A percentile compares a stretch with the other conserved stretches of the same genome.
Evolutionary conservation across 1,140 invertebrate genomes (phyloP).

Genomic region (Vanessa atalanta): DNA sequence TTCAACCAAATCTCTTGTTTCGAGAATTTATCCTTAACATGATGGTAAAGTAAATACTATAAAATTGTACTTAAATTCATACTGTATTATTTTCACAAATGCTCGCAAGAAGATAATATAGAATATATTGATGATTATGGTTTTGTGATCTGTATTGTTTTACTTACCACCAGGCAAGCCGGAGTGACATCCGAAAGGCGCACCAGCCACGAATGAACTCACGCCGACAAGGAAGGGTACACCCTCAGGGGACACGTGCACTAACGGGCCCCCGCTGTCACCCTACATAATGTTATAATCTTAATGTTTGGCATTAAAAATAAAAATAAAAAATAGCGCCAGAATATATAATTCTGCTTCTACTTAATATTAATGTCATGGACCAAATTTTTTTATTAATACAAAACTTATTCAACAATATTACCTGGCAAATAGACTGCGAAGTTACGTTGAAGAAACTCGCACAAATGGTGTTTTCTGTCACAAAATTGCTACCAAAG

Average conservation of each 20-base stretch:
- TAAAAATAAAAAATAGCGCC: no score
- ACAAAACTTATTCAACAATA: not conserved
- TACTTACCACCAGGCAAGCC: constrained; percentile 75
- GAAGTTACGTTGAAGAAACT: constrained; percentile 64
- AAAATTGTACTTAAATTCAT: no score
- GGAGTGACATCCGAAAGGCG: constrained; percentile 76
- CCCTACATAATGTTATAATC: constrained; percentile 52
- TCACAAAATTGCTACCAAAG: constrained; percentile 51
- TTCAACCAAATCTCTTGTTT: no score
- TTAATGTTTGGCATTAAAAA: not conserved
- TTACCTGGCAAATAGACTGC: constrained; percentile 67
- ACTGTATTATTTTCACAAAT: no score
- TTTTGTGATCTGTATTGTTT: no score
- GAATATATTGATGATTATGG: no score
- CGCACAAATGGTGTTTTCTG: constrained; percentile 56
- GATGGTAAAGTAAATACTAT: no score
- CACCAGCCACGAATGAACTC: constrained; percentile 78
- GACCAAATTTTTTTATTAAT: no score
- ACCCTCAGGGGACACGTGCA: constrained; percentile 56
- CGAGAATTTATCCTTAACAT: no score
- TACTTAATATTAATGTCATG: no score
- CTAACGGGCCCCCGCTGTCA: constrained; percentile 81
- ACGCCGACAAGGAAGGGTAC: constrained; percentile 74
- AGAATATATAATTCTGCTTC: no score
- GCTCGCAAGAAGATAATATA: no score